Base-by-base conservation (phyloP, 2,888 invertebrate genomes). In the Mythimna lalbum region DNA sequence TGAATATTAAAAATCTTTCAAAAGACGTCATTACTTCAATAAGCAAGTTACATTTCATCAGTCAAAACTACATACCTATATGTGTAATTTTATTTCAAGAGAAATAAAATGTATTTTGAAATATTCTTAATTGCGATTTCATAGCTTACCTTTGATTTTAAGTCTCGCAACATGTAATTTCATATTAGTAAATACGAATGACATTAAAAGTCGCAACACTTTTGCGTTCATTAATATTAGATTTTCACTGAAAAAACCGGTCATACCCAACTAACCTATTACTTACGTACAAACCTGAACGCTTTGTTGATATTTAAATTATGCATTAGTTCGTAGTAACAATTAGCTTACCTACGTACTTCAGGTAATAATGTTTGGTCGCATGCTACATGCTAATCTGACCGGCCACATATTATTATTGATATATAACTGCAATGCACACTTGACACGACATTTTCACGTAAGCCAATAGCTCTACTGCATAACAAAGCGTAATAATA, bases 101-200 rank as follows among this genome's bases (percentile, higher is more conserved):
- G 39, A 50, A 47, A 53, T 23, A 55, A 69, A 59, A 64, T 31
- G n/a, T 3, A 64, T 80, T 76, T 79, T 50, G 67, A 55, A 80
- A 76, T 60, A 63, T 14, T 55, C n/a, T 64, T 80, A 80, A 76
- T 76, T 80, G 57, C 43, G 33, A 76, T 76, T 69, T 59, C 53
- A 62, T 60, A 56, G 19, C 76, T 63, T 70, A 81, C 81, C 66
- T 81, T 77, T 81, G n/a, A 65, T 36, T 62, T 55, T 5, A 21
- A 27, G 27, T 78, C 55, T 65, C 49, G 53, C 67, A 62, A 81
- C 33, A 12, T 70, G 49, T 50, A 55, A 67, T 56, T 70, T 76
- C 27, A 52, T 61, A 31, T 33, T 39, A 63, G 36, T 75, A 47
- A 59, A 79, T 33, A 67, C 43, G 39, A 63, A 52, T 56, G n/a